Conservation (phyloP, 2,113 vertebrate species). For the Gnathonemus echidnorhynchus region DNA sequence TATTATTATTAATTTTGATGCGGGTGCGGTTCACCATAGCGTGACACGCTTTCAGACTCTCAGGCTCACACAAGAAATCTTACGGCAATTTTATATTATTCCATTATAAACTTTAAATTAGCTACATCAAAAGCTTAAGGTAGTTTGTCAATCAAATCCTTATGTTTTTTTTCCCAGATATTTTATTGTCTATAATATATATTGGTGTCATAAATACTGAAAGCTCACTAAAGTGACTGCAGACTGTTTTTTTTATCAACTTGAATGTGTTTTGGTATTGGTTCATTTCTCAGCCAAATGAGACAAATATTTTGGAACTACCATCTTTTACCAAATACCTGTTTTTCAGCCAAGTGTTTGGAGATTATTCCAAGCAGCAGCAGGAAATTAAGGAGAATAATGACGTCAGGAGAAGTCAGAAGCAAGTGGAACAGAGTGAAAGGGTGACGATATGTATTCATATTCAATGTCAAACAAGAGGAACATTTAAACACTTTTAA, state of each 20-base stretch:
- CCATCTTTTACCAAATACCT: background rate
- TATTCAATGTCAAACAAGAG: background rate
- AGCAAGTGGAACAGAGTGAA: slow-evolving; percentile 56
- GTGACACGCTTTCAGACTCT: background rate
- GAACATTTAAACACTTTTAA: background rate
- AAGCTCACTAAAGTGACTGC: background rate
- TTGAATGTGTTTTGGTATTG: background rate
- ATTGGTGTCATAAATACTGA: background rate
- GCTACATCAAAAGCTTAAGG: background rate
- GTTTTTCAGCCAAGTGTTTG: slow-evolving; percentile 48
- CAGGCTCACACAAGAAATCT: background rate
- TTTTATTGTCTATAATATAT: background rate
- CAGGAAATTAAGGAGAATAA: slow-evolving; percentile 44
- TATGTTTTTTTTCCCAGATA: background rate
- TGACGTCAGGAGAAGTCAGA: slow-evolving; percentile 45
- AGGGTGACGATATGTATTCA: slow-evolving; percentile 45
- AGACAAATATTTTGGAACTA: background rate
- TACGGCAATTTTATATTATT: background rate
- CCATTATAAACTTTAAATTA: background rate
- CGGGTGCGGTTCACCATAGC: background rate
- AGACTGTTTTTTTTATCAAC: background rate
- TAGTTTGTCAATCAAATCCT: background rate
- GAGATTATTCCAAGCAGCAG: slow-evolving; percentile 38
- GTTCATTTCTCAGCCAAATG: background rate
- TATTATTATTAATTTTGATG: no score